phyloP scores from a whole-genome alignment of 2,888 invertebrate genomes.

The Theodoxus fluviatilis region DNA sequence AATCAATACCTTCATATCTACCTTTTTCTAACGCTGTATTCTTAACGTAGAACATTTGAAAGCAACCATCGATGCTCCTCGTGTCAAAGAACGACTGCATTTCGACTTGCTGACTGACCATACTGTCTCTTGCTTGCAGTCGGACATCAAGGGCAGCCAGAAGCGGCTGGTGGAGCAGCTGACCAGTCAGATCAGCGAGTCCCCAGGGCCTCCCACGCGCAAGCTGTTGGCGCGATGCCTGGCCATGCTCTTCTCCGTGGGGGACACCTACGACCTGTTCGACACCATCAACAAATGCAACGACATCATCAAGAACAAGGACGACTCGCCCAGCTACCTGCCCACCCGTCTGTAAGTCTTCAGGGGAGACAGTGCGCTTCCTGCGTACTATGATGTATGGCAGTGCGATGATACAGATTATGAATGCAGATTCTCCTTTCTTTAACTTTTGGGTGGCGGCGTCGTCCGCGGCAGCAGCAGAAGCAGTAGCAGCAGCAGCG shows the following conservation, averaged over 20 bases:
- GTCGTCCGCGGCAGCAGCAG: too few relatives aligned
- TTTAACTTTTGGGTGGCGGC: too few relatives aligned
- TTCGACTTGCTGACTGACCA: too few relatives aligned
- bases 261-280: conserved; percentile 94
- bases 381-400: too few relatives aligned
- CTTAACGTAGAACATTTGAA: too few relatives aligned
- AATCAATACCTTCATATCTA: too few relatives aligned
- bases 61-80: too few relatives aligned
- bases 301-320: conserved; percentile 94
- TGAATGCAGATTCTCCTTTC: too few relatives aligned
- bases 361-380: too few relatives aligned
- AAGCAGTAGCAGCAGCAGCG: too few relatives aligned
- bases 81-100: too few relatives aligned
- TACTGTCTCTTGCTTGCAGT: conserved; percentile 70
- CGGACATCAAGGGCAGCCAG: conserved; percentile 95
- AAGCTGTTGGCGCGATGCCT: conserved; percentile 88
- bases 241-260: conserved; percentile 94
- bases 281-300: conserved; percentile 98
- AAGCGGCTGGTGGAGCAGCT: conserved; percentile 94
- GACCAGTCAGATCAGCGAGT: conserved; percentile 84
- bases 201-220: conserved; percentile 90
- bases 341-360: conserved; percentile 88
- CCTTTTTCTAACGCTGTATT: too few relatives aligned
- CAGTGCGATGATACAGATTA: not conserved
- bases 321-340: conserved; percentile 95